Percentiles rank a stretch among this genome's conserved stretches.
Conservation (phyloP, 1,140 invertebrate species). For the Pseudomyrmex concolor region DNA sequence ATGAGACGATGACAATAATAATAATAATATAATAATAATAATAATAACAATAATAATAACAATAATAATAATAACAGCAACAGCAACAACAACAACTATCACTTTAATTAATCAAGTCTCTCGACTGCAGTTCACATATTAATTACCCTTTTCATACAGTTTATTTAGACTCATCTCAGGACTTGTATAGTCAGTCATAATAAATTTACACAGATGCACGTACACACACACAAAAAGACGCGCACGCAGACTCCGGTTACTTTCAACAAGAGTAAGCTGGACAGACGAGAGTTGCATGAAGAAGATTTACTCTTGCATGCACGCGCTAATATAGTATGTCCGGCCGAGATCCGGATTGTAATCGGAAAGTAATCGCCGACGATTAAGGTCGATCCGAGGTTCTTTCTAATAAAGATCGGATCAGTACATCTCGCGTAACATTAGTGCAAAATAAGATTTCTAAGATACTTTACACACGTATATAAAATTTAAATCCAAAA, state of each 20-base stretch:
- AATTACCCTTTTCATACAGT: slow-evolving; percentile 56
- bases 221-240: slow-evolving; percentile 21
- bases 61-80: slow-evolving; percentile 74
- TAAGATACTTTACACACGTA: not conserved
- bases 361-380: slow-evolving; percentile 19
- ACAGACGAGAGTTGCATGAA: slow-evolving; percentile 22
- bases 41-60: slow-evolving; percentile 76
- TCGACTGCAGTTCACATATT: slow-evolving; percentile 61
- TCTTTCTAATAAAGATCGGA: not conserved
- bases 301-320: slow-evolving; percentile 44
- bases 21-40: slow-evolving; percentile 78
- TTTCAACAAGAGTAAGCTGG: slow-evolving; percentile 17
- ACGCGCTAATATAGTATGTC: slow-evolving; percentile 17
- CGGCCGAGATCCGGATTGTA: not conserved
- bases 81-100: slow-evolving; percentile 75
- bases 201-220: slow-evolving; percentile 27
- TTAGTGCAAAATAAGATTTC: not conserved
- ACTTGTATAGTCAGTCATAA: slow-evolving; percentile 37
- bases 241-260: slow-evolving; percentile 15
- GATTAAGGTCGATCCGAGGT: slow-evolving; percentile 11
- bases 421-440: not conserved
- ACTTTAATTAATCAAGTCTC: slow-evolving; percentile 68
- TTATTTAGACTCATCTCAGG: slow-evolving; percentile 36
- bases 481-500: no score
- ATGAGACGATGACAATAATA: slow-evolving; percentile 71